These are phyloP conservation scores for Psittacus erithacus DNA, from an alignment of 2,113 vertebrate genomes.

Conservation along the genomic window DNA sequence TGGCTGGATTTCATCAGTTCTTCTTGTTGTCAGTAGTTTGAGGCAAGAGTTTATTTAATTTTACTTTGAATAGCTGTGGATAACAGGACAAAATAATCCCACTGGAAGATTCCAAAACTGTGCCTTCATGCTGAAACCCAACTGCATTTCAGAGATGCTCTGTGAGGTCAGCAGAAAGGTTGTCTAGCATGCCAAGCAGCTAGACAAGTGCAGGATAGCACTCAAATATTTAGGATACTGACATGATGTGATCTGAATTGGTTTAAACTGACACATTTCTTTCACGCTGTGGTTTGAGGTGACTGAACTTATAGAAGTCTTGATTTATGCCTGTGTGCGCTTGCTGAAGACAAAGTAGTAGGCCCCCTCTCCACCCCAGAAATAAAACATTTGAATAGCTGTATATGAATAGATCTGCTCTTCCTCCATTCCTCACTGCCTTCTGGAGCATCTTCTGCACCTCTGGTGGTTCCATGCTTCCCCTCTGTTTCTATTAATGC, in stretches of 20 bases:
- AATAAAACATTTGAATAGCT: background rate
- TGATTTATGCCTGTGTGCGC: background rate
- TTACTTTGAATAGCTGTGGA: background rate
- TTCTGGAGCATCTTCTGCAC: background rate
- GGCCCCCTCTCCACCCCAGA: background rate
- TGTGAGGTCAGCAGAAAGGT: background rate
- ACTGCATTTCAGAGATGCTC: background rate
- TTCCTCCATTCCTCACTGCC: background rate
- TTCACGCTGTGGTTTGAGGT: background rate
- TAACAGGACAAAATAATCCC: background rate
- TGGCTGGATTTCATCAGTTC: background rate
- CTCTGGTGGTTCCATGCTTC: background rate
- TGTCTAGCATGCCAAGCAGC: background rate
- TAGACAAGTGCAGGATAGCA: background rate
- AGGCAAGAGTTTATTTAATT: background rate
- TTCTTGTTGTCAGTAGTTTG: background rate
- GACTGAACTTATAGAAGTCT: background rate
- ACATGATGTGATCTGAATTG: background rate
- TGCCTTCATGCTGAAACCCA: background rate
- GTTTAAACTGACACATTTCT: background rate
- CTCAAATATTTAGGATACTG: background rate
- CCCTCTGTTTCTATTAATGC: background rate
- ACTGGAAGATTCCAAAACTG: background rate
- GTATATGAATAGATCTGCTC: background rate
- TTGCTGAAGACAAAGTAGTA: background rate